Evolutionary conservation across 2,797 vertebrate species (phyloP).

Genomic region (Alcedo quadribrachys): DNA sequence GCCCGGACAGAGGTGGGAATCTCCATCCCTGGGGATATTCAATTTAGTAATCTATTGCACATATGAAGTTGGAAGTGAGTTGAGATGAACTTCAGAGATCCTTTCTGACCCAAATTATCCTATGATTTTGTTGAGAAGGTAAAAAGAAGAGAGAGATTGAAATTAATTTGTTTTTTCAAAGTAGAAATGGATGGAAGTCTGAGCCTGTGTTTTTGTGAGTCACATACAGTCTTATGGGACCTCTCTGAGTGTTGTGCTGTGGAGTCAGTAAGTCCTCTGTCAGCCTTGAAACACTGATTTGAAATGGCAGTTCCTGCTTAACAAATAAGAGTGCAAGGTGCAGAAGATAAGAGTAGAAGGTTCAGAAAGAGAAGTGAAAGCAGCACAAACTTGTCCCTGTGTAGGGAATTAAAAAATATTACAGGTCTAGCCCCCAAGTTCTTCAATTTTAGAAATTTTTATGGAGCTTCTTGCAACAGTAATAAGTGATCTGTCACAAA

Average conservation of each 20-base stretch:
- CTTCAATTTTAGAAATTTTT: background rate
- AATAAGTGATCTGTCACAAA: background rate
- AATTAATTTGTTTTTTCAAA: background rate
- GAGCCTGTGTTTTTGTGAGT: background rate
- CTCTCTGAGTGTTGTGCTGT: background rate
- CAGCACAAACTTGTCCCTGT: background rate
- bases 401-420: accelerated
- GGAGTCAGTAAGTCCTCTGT: background rate
- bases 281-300: background rate
- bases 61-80: background rate
- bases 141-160: accelerated
- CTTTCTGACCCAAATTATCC: background rate
- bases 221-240: background rate
- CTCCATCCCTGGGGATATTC: background rate
- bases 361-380: background rate
- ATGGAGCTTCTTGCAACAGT: background rate
- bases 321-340: background rate
- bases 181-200: background rate
- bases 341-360: background rate
- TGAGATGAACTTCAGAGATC: background rate
- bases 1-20: background rate
- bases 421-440: background rate
- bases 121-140: background rate
- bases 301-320: background rate
- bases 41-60: background rate